Percentiles rank a stretch among this genome's conserved stretches.
Conservation (phyloP, 2,113 vertebrate genomes). For the Oreochromis niloticus region DNA sequence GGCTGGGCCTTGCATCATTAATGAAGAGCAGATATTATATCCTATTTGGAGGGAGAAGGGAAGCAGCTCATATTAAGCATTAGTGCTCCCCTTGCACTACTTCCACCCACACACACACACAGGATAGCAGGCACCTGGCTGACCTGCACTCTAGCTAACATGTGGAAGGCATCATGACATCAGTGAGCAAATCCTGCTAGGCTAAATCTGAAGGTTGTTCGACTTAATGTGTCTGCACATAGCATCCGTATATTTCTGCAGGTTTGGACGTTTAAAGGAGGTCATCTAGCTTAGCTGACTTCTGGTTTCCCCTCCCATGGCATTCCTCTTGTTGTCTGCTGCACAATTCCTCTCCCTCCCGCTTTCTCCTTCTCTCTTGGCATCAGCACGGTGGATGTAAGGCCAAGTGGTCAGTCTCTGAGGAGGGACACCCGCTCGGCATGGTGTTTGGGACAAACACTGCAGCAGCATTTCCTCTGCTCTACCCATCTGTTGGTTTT, state of each 20-base stretch:
- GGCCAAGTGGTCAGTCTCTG: constrained; percentile 65
- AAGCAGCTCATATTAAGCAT: constrained; percentile 56
- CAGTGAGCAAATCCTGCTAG: neutral
- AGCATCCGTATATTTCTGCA: neutral
- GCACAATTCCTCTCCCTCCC: neutral
- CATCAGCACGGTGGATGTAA: constrained; percentile 25
- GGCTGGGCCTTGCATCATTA: constrained; percentile 71
- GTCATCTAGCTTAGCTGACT: neutral
- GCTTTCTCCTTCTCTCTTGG: constrained; percentile 25
- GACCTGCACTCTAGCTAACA: constrained; percentile 22
- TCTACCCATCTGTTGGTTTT: constrained; percentile 73
- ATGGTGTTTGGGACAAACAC: constrained; percentile 61
- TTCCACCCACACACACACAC: constrained; percentile 33
- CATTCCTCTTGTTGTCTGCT: neutral
- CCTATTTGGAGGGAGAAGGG: constrained; percentile 60
- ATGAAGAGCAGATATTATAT: constrained; percentile 73
- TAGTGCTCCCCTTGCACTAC: constrained; percentile 42
- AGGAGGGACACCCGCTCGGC: constrained; percentile 55
- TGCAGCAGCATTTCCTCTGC: constrained; percentile 62
- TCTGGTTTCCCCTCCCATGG: neutral
- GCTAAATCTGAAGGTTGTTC: neutral
- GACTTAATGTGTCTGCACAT: neutral
- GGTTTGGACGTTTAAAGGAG: neutral
- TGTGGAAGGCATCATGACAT: neutral
- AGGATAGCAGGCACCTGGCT: constrained; percentile 32